Evolutionary conservation across 2,888 invertebrate genomes (phyloP).

Genomic region (Margaritifera margaritifera): DNA sequence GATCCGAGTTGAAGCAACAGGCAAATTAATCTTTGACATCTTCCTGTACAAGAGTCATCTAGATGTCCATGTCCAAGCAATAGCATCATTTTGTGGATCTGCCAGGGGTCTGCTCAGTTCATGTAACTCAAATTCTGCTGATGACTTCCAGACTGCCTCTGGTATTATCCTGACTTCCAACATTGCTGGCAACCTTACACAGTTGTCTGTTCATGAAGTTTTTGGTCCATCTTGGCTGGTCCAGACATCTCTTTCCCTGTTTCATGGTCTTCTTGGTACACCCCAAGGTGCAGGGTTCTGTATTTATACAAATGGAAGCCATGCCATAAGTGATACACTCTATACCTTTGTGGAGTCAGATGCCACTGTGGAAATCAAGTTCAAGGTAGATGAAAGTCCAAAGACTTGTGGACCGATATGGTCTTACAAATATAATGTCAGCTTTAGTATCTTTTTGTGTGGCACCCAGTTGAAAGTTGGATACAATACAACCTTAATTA

Average conservation of each 20-base stretch:
- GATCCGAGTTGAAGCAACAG: conserved; percentile 6
- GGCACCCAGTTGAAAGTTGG: conserved; percentile 21
- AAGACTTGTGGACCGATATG: conserved; percentile 41
- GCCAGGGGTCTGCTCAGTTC: conserved; percentile 25
- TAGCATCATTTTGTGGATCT: conserved; percentile 10
- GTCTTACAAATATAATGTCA: conserved; percentile 36
- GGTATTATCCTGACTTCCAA: conserved; percentile 24
- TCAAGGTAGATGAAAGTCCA: conserved; percentile 25
- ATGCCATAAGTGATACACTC: conserved; percentile 27
- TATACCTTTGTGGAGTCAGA: conserved; percentile 38
- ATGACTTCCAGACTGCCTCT: conserved; percentile 38
- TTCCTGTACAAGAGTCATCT: conserved; percentile 11
- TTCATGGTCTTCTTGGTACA: conserved; percentile 14
- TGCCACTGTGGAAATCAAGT: conserved; percentile 48
- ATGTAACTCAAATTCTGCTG: conserved; percentile 13
- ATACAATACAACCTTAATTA: conserved; percentile 12
- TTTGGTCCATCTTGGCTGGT: conserved; percentile 42
- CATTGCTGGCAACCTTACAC: conserved; percentile 19
- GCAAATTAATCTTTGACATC: conserved; percentile 13
- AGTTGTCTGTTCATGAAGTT: conserved; percentile 26
- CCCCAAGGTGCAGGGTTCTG: conserved; percentile 35
- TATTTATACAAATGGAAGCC: conserved; percentile 29
- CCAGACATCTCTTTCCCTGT: conserved; percentile 24
- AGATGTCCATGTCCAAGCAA: conserved; percentile 12
- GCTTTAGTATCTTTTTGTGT: conserved; percentile 34